Conservation (phyloP, 2,888 invertebrate species). For the Eupithecia vulgata region DNA sequence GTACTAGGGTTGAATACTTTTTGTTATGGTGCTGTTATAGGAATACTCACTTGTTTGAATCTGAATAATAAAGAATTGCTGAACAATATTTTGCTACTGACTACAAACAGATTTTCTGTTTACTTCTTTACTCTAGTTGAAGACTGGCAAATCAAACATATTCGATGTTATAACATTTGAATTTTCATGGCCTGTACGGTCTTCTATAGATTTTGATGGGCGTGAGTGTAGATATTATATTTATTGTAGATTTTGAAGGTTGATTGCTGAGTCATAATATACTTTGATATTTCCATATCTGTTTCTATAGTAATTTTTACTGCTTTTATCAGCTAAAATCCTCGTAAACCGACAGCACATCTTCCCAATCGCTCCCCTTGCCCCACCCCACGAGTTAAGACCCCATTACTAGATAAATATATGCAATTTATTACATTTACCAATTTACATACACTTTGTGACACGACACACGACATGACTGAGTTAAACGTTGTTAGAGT, state of each 20-base stretch:
- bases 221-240: not conserved
- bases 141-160: not conserved
- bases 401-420: conserved; percentile 79
- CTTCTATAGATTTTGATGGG: not conserved
- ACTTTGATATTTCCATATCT: no score
- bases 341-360: conserved; percentile 48
- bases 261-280: not conserved
- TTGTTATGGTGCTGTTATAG: not conserved
- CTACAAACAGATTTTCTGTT: no score
- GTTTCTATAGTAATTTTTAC: not conserved
- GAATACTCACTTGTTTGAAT: no score
- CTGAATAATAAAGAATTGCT: no score
- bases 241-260: not conserved
- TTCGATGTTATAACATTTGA: not conserved
- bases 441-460: conserved; percentile 81
- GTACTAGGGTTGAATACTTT: not conserved
- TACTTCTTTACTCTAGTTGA: not conserved
- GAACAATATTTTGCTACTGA: no score
- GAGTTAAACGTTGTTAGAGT: conserved; percentile 71
- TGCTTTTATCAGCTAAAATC: not conserved
- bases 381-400: conserved; percentile 70
- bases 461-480: conserved; percentile 70
- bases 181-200: not conserved
- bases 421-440: conserved; percentile 83
- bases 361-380: conserved; percentile 56